Evolutionary conservation across 30 jellyfish, hydroid and myxozoan genomes (phyloP).

Genomic region (Turritopsis rubra): DNA sequence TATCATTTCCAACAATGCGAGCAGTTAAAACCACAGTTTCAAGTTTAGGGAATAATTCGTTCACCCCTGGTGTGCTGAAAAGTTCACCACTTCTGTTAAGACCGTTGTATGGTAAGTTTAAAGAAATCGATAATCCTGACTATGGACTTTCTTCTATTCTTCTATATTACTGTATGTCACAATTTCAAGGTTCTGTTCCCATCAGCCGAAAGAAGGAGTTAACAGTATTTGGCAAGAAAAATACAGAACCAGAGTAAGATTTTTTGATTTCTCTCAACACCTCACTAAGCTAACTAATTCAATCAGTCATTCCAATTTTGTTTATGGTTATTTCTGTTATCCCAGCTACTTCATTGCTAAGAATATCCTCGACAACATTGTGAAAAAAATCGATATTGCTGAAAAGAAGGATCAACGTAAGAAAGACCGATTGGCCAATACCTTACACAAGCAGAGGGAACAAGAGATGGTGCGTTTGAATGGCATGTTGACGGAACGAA

Average conservation of each 20-base stretch:
- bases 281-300: too few relatives aligned
- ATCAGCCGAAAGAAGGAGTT: background rate
- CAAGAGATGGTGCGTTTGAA: slow-evolving; percentile 19
- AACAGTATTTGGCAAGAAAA: background rate
- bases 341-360: slow-evolving; percentile 30
- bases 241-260: slow-evolving; percentile 25
- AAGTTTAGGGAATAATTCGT: background rate
- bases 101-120: background rate
- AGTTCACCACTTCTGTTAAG: background rate
- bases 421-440: slow-evolving; percentile 4
- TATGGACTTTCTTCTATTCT: too few relatives aligned
- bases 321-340: background rate
- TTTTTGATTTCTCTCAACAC: background rate
- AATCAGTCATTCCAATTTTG: too few relatives aligned
- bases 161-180: too few relatives aligned
- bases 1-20: background rate
- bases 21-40: background rate
- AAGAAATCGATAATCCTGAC: too few relatives aligned
- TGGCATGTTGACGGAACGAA: slow-evolving; percentile 1
- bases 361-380: slow-evolving; percentile 20
- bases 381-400: slow-evolving; percentile 21
- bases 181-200: background rate
- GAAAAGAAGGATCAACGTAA: slow-evolving; percentile 28
- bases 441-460: slow-evolving; percentile 15
- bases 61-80: background rate